Conservation (phyloP, 2,113 vertebrate genomes). For the Poecilia latipinna region DNA sequence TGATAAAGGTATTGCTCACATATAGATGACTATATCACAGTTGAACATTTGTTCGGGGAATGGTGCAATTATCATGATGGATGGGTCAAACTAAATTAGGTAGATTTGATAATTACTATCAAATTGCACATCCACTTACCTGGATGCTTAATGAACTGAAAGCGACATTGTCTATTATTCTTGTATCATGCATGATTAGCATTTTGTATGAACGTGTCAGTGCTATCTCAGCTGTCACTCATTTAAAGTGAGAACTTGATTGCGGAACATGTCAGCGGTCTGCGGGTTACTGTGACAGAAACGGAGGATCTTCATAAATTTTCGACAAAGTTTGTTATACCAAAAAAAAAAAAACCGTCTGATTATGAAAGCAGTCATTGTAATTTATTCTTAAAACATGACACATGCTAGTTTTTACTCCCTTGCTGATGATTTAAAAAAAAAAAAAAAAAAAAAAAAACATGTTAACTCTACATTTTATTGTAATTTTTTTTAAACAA, state of each 20-base stretch:
- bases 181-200: conserved; percentile 72
- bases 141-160: conserved; percentile 76
- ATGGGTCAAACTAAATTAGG: conserved; percentile 66
- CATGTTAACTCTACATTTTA: no score
- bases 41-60: conserved; percentile 45
- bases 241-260: conserved; percentile 37
- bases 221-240: conserved; percentile 54
- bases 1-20: conserved; percentile 49
- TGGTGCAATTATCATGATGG: conserved; percentile 62
- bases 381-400: no score
- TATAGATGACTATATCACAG: conserved; percentile 45
- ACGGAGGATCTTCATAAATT: conserved; percentile 33
- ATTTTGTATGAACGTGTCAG: conserved; percentile 57
- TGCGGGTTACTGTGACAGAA: conserved; percentile 43
- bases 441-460: no score
- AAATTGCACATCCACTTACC: conserved; percentile 76
- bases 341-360: background rate
- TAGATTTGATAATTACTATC: conserved; percentile 69
- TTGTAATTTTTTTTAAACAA: no score
- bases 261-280: conserved; percentile 47
- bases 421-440: no score
- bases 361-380: no score
- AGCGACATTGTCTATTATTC: conserved; percentile 71
- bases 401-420: no score
- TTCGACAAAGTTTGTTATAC: background rate